Conservation (phyloP, 2,888 invertebrate genomes). For the Brenthis hecate region DNA sequence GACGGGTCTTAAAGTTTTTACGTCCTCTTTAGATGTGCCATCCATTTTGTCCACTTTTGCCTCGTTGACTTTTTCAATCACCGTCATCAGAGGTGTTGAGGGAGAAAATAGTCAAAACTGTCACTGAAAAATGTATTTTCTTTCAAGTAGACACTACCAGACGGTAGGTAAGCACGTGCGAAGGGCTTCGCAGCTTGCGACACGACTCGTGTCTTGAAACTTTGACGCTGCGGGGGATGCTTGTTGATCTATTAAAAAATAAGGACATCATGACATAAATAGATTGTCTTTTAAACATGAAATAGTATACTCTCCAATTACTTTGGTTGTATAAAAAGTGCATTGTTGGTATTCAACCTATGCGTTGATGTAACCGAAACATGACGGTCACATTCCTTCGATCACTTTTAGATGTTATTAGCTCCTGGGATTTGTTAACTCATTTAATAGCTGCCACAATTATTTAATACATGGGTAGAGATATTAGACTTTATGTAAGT, state of each 20-base stretch:
- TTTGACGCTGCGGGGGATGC: slow-evolving; percentile 78
- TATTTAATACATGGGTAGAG: slow-evolving; percentile 42
- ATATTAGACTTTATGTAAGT: slow-evolving; percentile 46
- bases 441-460: slow-evolving; percentile 39
- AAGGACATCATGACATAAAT: slow-evolving; percentile 81
- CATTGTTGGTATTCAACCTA: slow-evolving; percentile 60
- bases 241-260: slow-evolving; percentile 81
- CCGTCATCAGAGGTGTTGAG: slow-evolving; percentile 57
- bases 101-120: background rate
- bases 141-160: too few species aligned
- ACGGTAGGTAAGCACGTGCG: slow-evolving; percentile 69
- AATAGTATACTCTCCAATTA: slow-evolving; percentile 60
- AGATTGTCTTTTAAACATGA: slow-evolving; percentile 69
- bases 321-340: slow-evolving; percentile 49
- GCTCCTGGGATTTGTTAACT: slow-evolving; percentile 38
- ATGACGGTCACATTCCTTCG: slow-evolving; percentile 79
- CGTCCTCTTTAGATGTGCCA: slow-evolving; percentile 65
- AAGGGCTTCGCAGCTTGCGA: slow-evolving; percentile 67
- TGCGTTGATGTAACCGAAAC: slow-evolving; percentile 80
- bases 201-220: slow-evolving; percentile 72
- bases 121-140: slow-evolving; percentile 24
- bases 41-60: slow-evolving; percentile 61
- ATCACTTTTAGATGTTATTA: slow-evolving; percentile 75
- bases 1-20: slow-evolving; percentile 84
- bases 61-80: slow-evolving; percentile 60